Percentiles rank a stretch among this genome's conserved stretches.
Conservation (phyloP, 2,113 vertebrate genomes). For the Indicator maculatus region DNA sequence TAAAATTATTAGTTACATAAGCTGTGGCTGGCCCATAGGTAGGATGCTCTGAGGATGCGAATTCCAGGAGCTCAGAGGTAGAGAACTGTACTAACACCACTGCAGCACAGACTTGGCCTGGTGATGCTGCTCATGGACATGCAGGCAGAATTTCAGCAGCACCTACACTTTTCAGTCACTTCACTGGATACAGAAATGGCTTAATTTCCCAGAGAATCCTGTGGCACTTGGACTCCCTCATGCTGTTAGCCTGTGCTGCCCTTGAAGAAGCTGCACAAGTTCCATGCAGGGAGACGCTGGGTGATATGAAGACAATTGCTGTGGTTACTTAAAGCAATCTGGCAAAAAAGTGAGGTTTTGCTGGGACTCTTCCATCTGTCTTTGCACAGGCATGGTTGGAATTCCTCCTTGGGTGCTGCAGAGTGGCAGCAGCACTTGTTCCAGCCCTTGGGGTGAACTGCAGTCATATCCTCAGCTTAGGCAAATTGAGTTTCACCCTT, state of each 20-base stretch:
- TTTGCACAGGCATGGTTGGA: neutral
- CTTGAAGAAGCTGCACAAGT: neutral
- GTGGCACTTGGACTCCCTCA: neutral
- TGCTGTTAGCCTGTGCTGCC: neutral
- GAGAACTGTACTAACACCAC: neutral
- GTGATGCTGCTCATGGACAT: neutral
- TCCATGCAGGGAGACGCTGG: neutral
- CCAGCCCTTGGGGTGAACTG: neutral
- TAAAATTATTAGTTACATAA: neutral
- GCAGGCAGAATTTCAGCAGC: neutral
- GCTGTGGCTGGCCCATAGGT: neutral
- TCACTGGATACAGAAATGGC: neutral
- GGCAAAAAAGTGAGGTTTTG: neutral
- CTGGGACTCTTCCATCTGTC: neutral
- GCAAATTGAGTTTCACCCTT: neutral
- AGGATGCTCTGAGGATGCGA: neutral
- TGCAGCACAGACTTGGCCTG: neutral
- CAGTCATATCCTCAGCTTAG: neutral
- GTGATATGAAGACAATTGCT: neutral
- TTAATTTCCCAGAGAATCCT: neutral
- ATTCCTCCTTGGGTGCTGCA: neutral
- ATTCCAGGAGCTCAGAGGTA: neutral
- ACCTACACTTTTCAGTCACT: neutral
- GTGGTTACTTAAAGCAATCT: neutral
- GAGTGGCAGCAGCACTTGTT: neutral